Percentiles rank a stretch among this genome's conserved stretches.
Conservation (phyloP, 1,140 invertebrate species). For the Drosophila melanogaster region Release_6_plus_ISO1_MT NC_004354.4:3250001-3250500, state of each 20-base stretch:
- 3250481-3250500: neutral
- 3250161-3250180: neutral
- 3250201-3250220: neutral
- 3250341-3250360: neutral
- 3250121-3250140: neutral
- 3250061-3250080: slow-evolving; percentile 9
- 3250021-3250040: slow-evolving; percentile 1
- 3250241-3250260: neutral
- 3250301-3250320: neutral
- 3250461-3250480: neutral
- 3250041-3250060: neutral
- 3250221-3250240: neutral
- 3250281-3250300: neutral
- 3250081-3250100: no score
- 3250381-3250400: neutral
- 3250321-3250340: neutral
- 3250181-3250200: neutral
- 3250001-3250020: neutral
- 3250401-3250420: neutral
- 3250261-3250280: neutral
- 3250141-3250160: neutral
- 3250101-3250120: slow-evolving; percentile 8
- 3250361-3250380: neutral
- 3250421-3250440: neutral
- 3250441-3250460: no score